These are phyloP conservation scores for Fistularia tabacaria DNA, from an alignment of 2,797 vertebrate species.

Conservation along the genomic window DNA sequence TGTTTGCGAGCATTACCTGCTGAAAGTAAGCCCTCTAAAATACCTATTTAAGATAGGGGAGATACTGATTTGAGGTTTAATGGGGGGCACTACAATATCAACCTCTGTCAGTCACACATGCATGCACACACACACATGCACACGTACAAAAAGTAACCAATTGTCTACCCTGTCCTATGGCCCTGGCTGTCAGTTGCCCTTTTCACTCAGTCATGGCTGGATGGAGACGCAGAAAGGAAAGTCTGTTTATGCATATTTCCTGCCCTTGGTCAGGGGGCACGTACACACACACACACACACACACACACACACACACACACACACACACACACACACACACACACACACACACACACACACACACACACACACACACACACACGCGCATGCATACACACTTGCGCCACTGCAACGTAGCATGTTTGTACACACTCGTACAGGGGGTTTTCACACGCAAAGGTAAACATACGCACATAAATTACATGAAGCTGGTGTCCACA, in stretches of 20 bases:
- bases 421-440: not conserved
- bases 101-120: constrained; percentile 8
- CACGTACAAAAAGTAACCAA: constrained; percentile 59
- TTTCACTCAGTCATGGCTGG: constrained; percentile 70
- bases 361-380: constrained; percentile 5
- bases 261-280: constrained; percentile 57
- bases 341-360: constrained; percentile 7
- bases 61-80: constrained; percentile 47
- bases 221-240: constrained; percentile 72
- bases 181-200: constrained; percentile 65
- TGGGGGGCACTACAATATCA: constrained; percentile 64
- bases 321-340: constrained; percentile 3
- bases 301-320: constrained; percentile 3
- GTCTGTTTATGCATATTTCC: constrained; percentile 72
- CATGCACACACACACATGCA: constrained; percentile 18
- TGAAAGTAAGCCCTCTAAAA: constrained; percentile 68
- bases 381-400: not conserved
- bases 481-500: constrained; percentile 23
- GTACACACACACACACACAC: constrained; percentile 27
- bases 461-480: too few relatives aligned
- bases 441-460: too few relatives aligned
- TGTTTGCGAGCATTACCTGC: constrained; percentile 64
- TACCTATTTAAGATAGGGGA: constrained; percentile 72
- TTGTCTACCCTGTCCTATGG: constrained; percentile 58
- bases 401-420: not conserved